These are phyloP conservation scores for Lasioglossum malachurum DNA, from an alignment of 2,888 invertebrate genomes.

Conservation along the genomic window DNA sequence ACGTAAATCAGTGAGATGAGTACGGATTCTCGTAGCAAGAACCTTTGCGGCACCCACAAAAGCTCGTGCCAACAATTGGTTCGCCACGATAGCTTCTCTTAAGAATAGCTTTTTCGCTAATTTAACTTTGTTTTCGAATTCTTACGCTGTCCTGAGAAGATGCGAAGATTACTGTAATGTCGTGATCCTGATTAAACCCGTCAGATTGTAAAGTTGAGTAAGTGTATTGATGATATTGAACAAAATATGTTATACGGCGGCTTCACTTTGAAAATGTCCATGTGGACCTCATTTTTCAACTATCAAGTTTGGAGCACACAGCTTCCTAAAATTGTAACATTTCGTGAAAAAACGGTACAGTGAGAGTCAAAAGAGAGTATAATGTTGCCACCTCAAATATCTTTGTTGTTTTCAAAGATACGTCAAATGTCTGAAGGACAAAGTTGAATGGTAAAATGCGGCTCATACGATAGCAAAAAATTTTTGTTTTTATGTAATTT, in stretches of 20 bases:
- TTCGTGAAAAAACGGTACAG: fast-evolving
- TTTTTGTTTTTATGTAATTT: too few species aligned
- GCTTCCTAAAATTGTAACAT: too few species aligned
- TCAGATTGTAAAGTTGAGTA: background rate
- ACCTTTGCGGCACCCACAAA: background rate
- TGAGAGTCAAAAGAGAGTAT: too few species aligned
- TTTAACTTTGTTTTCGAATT: background rate
- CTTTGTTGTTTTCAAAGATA: too few species aligned
- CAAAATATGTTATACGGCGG: background rate
- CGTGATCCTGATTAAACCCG: background rate
- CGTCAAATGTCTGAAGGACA: too few species aligned
- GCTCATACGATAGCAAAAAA: too few species aligned
- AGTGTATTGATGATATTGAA: background rate
- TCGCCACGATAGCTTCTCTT: background rate
- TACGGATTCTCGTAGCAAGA: background rate
- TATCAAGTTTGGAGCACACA: too few species aligned
- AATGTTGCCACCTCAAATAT: too few species aligned
- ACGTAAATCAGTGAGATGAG: background rate
- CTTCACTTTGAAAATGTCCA: too few species aligned
- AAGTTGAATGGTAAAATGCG: too few species aligned
- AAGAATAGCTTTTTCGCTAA: background rate
- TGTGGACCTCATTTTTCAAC: too few species aligned
- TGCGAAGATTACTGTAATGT: background rate
- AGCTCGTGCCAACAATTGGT: background rate
- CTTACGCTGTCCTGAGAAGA: background rate